Evolutionary conservation across 2,797 vertebrate genomes (phyloP), one percentile per base, ranked within the genome.

Genomic region (Ispidina lecontei): DNA sequence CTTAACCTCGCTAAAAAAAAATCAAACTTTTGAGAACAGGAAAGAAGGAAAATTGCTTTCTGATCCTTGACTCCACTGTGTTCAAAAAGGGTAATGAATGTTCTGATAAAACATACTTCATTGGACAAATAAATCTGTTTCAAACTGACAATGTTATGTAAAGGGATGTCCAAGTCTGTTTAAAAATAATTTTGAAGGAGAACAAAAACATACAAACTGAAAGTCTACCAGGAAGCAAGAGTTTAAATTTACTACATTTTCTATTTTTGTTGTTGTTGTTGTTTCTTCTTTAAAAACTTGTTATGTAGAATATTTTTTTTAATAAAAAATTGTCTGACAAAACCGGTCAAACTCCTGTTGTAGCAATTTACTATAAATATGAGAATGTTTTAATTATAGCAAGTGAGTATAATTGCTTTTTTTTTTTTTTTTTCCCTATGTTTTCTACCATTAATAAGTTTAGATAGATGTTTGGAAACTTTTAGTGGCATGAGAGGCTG

Each of bases 1-100:
- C 96, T 98, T 97, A 97, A 97, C 97, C 97, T 98, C 95, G 90
- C 94, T 92, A 92, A 97, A 92, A 92, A 93, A 96, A 97, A 96
- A 86, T 54, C 62, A 94, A 94, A 91, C 84, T 84, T 97, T 96
- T 95, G 88, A 97, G 91, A 97, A 97, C 94, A 97, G 95, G 94
- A 95, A 96, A 91, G 97, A 96, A 97, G 92, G 96, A 95, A 97
- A 97, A 98, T 97, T 97, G 93, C 96, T 97, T 97, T 96, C 95
- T 97, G 96, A 97, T 97, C 93, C 96, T 97, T 97, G 25, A 96
- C 97, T 96, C 91, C 93, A 44, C 58, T 77, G 67, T 94, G 80
- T 80, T 93, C 95, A 96, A 94, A 96, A 97, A 97, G 96, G 95
- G 96, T 93, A 54, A 97, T 96, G 96, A 95, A 96, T 94, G 90